Evolutionary conservation across 2,888 invertebrate species (phyloP).

Genomic region (Nomada goodeniana): DNA sequence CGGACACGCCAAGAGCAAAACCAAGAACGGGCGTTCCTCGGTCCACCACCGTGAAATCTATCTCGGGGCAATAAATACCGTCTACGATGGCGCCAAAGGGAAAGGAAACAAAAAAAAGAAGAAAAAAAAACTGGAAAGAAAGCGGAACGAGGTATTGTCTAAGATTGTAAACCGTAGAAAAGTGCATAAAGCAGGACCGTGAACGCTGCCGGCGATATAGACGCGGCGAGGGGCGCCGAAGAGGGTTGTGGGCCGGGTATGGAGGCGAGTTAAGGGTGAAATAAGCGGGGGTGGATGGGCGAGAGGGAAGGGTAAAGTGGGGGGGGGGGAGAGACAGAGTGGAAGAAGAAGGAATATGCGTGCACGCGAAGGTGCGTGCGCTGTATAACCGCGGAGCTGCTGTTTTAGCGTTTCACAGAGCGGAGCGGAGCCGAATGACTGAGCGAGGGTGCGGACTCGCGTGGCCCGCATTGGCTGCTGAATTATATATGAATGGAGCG

Average conservation of each 20-base stretch:
- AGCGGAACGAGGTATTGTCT: constrained; percentile 30
- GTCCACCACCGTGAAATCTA: not conserved
- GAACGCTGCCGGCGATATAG: constrained; percentile 49
- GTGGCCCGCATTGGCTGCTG: constrained; percentile 85
- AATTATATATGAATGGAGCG: constrained; percentile 84
- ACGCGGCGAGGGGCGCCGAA: not conserved
- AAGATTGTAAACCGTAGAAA: constrained; percentile 51
- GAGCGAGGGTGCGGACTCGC: constrained; percentile 81
- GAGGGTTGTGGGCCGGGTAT: constrained; percentile 2
- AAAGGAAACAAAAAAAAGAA: too few relatives aligned
- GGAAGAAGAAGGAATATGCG: constrained; percentile 62
- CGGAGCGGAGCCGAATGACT: constrained; percentile 75
- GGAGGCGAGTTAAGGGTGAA: constrained; percentile 48
- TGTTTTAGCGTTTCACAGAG: constrained; percentile 75
- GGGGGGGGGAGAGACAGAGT: constrained; percentile 41
- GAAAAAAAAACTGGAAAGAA: not conserved
- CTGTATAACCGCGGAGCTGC: constrained; percentile 65
- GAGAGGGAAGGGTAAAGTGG: constrained; percentile 46
- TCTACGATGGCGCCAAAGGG: not conserved
- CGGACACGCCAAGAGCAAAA: not conserved
- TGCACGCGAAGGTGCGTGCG: constrained; percentile 68
- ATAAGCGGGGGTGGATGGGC: constrained; percentile 46
- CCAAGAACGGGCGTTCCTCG: not conserved
- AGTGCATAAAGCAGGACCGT: constrained; percentile 58
- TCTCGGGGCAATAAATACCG: constrained; percentile 1